phyloP scores from a whole-genome alignment of 2,888 invertebrate species.

The Aphidoletes aphidimyza region DNA sequence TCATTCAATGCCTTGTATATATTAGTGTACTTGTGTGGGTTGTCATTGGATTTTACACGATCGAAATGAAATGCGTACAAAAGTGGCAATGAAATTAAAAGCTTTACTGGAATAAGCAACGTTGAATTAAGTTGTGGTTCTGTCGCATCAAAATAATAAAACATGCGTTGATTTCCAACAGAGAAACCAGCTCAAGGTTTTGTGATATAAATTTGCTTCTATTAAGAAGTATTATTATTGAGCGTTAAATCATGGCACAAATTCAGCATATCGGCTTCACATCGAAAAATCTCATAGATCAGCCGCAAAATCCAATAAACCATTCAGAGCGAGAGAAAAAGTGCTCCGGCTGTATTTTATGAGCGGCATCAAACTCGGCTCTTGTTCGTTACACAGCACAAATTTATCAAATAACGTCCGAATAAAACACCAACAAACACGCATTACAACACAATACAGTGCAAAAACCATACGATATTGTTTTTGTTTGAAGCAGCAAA shows the following conservation, averaged over 20 bases:
- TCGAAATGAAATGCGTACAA: not conserved
- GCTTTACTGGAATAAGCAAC: not conserved
- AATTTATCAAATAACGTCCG: not conserved
- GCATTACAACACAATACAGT: no score
- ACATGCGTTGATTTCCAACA: not conserved
- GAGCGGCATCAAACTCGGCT: not conserved
- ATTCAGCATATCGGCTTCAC: not conserved
- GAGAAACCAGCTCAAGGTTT: not conserved
- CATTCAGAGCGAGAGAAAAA: not conserved
- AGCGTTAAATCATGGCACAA: not conserved
- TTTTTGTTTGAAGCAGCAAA: not conserved
- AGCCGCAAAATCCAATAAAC: not conserved
- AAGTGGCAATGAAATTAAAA: not conserved
- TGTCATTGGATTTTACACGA: not conserved
- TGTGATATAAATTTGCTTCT: slow-evolving; percentile 17
- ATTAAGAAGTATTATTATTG: slow-evolving; percentile 23
- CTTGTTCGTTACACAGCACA: not conserved
- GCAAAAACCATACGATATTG: no score
- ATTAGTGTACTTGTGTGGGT: not conserved
- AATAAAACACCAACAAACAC: not conserved
- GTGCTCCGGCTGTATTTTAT: not conserved
- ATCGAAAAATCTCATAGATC: not conserved
- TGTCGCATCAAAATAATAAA: not conserved
- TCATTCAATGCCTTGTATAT: not conserved
- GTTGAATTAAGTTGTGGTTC: not conserved